These are phyloP conservation scores for Chrysochloris asiatica DNA, from an alignment of 2,113 vertebrate genomes.

Conservation along the genomic window DNA sequence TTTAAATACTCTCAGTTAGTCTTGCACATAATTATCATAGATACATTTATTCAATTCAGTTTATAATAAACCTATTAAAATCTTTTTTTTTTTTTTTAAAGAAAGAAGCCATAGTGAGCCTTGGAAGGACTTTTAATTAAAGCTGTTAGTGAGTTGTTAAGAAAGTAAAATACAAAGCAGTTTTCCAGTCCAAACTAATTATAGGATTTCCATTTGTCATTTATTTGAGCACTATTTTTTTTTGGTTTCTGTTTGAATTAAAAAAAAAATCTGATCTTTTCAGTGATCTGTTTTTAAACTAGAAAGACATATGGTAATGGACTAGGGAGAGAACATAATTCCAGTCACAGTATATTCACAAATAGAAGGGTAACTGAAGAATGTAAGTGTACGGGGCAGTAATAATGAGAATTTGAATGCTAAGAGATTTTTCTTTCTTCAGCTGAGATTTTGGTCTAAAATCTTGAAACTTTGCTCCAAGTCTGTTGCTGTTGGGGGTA, in stretches of 20 bases:
- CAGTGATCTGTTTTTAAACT: neutral
- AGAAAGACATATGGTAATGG: neutral
- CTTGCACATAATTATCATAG: neutral
- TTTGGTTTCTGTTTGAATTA: neutral
- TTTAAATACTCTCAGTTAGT: neutral
- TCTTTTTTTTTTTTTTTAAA: neutral
- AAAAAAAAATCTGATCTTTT: neutral
- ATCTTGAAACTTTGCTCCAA: slow-evolving; percentile 20
- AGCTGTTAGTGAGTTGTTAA: neutral
- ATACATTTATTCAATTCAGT: neutral
- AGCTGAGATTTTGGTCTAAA: slow-evolving; percentile 11
- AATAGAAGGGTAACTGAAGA: neutral
- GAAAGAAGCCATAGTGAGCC: neutral
- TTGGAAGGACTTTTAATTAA: neutral
- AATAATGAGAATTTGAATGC: slow-evolving; percentile 19
- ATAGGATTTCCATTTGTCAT: neutral
- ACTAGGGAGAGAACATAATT: neutral
- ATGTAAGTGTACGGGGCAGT: neutral
- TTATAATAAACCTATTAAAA: slow-evolving; percentile 9
- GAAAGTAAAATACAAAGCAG: neutral
- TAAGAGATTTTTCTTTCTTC: neutral
- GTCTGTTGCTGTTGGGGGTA: no score
- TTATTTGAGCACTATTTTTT: slow-evolving; percentile 35
- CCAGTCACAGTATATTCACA: neutral
- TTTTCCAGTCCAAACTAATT: neutral